Base-by-base conservation (phyloP, 1,140 invertebrate species). In the Drosophila hydei region DNA sequence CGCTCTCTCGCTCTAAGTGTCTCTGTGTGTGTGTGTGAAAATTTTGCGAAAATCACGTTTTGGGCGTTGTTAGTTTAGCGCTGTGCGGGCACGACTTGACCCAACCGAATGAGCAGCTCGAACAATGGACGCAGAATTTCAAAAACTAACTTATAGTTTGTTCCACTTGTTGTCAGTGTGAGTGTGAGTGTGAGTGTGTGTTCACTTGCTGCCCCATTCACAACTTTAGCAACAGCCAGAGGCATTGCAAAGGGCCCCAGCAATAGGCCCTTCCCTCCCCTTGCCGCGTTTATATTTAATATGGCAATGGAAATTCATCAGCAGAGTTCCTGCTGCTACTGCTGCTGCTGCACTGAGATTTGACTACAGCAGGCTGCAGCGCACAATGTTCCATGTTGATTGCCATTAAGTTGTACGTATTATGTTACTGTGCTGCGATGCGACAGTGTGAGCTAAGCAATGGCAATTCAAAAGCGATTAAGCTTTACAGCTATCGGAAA, bases 41-140 rank as follows among this genome's bases (percentile, higher is more conserved):
- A 73, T 73, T 73, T 62, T 38, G 71, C 58, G 50, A 73, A 73
- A 73, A 73, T 69, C 71, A 73, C 71, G 71, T 73, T 73, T 51
- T 51, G 65, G 58, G 71, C 71, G 71, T 69, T 73, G 64, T 73
- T 73, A 62, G 71, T 73, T 69, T 55, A 18, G 38, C 38, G 23
- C 14, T 56, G 19, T 55, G 19, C 52, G 54, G 65, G 58, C 65
- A 72, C 62, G 69, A 72, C 36, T 72, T 72, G 47, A 72, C 60
- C 68, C 61, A 62, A 56, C 61, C 50, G 40, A 64, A 21, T 54
- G 30, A 42, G 16, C 33, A 63, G 42, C 23, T 18, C 60, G 30
- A 60, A 59, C 63, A 72, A 68, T 60, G 54, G 38, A 48, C 18
- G 36, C 14, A 36, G 51, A 73, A 73, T 72, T 68, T 65, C 47